Conservation (phyloP, 2,113 vertebrate species). For the Odocoileus virginianus region DNA sequence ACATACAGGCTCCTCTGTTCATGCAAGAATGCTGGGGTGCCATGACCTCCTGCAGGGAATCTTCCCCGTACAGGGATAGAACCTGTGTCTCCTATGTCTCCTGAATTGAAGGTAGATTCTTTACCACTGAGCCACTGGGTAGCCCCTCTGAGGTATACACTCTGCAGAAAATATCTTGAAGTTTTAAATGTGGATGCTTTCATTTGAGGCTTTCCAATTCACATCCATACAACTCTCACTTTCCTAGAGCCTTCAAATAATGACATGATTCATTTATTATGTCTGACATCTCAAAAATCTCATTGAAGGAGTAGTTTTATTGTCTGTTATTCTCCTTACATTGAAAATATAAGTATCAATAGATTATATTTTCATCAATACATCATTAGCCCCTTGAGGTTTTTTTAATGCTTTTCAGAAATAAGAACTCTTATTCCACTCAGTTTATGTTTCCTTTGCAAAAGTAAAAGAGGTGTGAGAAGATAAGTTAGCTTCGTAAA, state of each 20-base stretch:
- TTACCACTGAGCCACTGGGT: neutral
- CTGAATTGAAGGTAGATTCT: neutral
- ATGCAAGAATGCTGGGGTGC: neutral
- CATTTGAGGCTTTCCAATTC: neutral
- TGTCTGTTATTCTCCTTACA: neutral
- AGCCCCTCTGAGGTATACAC: neutral
- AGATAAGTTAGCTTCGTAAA: neutral
- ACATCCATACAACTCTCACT: neutral
- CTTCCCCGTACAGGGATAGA: neutral
- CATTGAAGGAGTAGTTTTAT: neutral
- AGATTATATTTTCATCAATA: neutral
- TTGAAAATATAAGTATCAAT: neutral
- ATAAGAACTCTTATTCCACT: neutral
- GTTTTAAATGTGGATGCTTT: neutral
- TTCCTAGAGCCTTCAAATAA: neutral
- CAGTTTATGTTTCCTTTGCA: neutral
- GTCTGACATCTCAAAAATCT: constrained; percentile 8
- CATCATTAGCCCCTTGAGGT: neutral
- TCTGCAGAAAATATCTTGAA: neutral
- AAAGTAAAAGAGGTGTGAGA: neutral
- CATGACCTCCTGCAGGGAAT: neutral
- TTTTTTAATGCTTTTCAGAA: neutral
- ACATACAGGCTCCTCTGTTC: neutral
- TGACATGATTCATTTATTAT: neutral
- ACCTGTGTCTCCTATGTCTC: neutral